phyloP scores from a whole-genome alignment of 2,888 invertebrate genomes.

The Metacarcinus magister region DNA sequence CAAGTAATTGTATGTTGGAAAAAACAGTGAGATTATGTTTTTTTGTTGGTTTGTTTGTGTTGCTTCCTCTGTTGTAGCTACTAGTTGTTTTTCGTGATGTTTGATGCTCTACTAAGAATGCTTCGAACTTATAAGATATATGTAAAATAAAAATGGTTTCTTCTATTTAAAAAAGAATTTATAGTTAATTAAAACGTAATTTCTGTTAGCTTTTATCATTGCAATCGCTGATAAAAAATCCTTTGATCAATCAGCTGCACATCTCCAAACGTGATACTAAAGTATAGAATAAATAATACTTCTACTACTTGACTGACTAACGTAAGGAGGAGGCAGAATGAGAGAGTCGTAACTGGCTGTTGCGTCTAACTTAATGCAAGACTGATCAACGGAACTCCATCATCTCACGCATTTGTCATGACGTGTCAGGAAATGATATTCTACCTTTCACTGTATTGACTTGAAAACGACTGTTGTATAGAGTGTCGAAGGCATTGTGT shows the following conservation, averaged over 20 bases:
- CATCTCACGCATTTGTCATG: conserved; percentile 69
- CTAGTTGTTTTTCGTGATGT: not conserved
- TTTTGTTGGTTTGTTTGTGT: not conserved
- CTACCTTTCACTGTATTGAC: conserved; percentile 56
- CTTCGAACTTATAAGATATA: too few species aligned
- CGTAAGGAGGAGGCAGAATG: conserved; percentile 2
- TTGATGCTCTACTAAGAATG: too few species aligned
- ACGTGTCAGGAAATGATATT: conserved; percentile 60
- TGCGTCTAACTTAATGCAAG: conserved; percentile 57
- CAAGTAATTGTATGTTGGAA: not conserved
- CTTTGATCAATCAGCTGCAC: too few species aligned
- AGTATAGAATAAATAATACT: too few species aligned
- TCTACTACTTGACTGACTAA: too few species aligned
- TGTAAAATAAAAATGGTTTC: too few species aligned
- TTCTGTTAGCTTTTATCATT: too few species aligned
- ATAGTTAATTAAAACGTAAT: too few species aligned
- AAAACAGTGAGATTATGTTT: not conserved
- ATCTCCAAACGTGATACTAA: too few species aligned
- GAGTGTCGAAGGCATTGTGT: not conserved
- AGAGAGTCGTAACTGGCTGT: not conserved
- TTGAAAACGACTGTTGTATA: conserved; percentile 17
- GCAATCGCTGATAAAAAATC: too few species aligned
- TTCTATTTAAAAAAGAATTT: too few species aligned
- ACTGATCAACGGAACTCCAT: conserved; percentile 62
- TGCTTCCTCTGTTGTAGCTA: not conserved